A percentile compares a stretch with the other conserved stretches of the same genome.
These are phyloP conservation scores for Ferdinandea cuprea DNA, from an alignment of 2,888 invertebrate species.

Conservation along the genomic window DNA sequence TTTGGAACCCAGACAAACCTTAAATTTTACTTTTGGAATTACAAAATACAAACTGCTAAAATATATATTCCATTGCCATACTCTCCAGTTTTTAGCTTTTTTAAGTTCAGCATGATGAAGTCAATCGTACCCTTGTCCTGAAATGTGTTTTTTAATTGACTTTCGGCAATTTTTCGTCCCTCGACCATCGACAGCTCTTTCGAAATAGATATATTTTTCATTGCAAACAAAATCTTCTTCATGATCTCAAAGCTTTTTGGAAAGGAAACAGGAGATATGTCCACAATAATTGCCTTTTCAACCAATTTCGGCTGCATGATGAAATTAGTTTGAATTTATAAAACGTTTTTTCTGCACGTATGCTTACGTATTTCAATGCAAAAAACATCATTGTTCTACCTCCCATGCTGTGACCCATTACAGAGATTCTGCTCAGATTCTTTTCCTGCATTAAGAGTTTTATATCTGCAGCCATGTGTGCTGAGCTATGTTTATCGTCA, in stretches of 20 bases:
- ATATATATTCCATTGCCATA: constrained; percentile 28
- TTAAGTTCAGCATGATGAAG: constrained; percentile 94
- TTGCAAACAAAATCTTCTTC: constrained; percentile 86
- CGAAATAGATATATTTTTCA: constrained; percentile 86
- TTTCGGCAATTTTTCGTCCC: constrained; percentile 87
- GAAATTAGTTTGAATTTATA: too few relatives aligned
- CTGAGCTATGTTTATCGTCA: constrained; percentile 88
- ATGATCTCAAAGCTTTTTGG: constrained; percentile 86
- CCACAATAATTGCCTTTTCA: constrained; percentile 88
- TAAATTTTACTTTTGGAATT: too few relatives aligned
- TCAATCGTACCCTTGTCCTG: constrained; percentile 86
- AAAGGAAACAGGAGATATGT: constrained; percentile 87
- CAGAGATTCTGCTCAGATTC: constrained; percentile 86
- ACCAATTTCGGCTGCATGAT: constrained; percentile 85
- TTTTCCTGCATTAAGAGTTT: constrained; percentile 86
- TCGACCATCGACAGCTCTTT: constrained; percentile 87
- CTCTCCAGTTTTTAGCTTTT: constrained; percentile 86
- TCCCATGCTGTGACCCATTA: constrained; percentile 98
- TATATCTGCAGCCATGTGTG: constrained; percentile 90
- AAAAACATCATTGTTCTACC: constrained; percentile 95
- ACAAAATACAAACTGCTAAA: not conserved
- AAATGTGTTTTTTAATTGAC: constrained; percentile 85
- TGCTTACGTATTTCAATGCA: constrained; percentile 88
- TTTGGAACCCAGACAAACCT: constrained; percentile 91
- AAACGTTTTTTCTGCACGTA: not conserved